phyloP scores from a whole-genome alignment of 2,888 invertebrate genomes.

The Apamea crenata region DNA sequence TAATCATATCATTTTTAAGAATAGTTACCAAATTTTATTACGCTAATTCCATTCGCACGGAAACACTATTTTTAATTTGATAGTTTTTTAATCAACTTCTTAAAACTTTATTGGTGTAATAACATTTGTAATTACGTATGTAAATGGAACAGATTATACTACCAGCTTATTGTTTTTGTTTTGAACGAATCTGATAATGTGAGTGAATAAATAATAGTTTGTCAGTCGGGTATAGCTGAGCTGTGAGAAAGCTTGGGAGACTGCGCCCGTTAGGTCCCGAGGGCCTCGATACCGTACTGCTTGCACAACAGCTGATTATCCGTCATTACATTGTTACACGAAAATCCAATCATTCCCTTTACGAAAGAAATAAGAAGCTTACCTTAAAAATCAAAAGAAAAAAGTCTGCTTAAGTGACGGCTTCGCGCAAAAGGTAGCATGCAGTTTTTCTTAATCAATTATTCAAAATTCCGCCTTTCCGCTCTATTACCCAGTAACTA shows the following conservation, averaged over 20 bases:
- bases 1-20: slow-evolving; percentile 29
- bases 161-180: slow-evolving; percentile 35
- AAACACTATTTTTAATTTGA: slow-evolving; percentile 57
- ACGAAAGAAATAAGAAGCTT: slow-evolving; percentile 36
- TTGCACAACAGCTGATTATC: slow-evolving; percentile 70
- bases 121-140: slow-evolving; percentile 54
- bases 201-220: slow-evolving; percentile 44
- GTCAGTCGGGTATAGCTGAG: slow-evolving; percentile 49
- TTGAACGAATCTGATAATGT: slow-evolving; percentile 9
- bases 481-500: slow-evolving; percentile 38
- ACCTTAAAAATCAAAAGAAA: slow-evolving; percentile 44
- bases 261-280: slow-evolving; percentile 68
- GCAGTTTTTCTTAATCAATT: slow-evolving; percentile 25
- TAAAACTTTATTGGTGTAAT: slow-evolving; percentile 47
- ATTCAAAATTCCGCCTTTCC: slow-evolving; percentile 39
- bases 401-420: background rate
- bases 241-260: slow-evolving; percentile 54
- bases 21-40: slow-evolving; percentile 46
- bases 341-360: slow-evolving; percentile 63
- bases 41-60: slow-evolving; percentile 62
- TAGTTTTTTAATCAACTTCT: slow-evolving; percentile 61
- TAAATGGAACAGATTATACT: slow-evolving; percentile 29
- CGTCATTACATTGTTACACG: slow-evolving; percentile 67
- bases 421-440: slow-evolving; percentile 35
- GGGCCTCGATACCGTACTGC: slow-evolving; percentile 64